Base-by-base conservation (phyloP, 2,888 invertebrate genomes). In the Malachius bipustulatus region DNA sequence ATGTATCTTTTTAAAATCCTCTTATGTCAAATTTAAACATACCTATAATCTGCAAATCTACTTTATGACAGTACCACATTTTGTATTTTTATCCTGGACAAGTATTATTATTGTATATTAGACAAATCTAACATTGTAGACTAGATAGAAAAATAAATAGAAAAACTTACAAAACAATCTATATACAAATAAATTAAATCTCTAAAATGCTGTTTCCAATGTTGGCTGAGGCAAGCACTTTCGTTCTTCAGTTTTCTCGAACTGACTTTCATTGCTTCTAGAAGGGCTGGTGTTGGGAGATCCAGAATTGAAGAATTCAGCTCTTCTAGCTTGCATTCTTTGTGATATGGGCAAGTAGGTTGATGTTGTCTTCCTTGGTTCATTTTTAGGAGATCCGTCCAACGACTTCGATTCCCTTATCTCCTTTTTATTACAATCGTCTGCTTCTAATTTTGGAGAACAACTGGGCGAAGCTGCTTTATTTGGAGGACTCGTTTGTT, bases 201-300 rank as follows among this genome's bases (percentile, higher is more conserved):
- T 30, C 31, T 57, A 62, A 53, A 76, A 74, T 40, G 75, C 73
- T 40, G 75, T 76, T 65, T 76, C 75, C 48, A 75, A 62, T 8
- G 75, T 70, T 29, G 68, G 66, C 10, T 71, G 70, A 28, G 69
- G 60, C 34, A 57, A 52, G 41, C 41, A 43, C 39, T 46, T 41
- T 38, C 35, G 46, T 37, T 45, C 44, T 48, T 46, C 35, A 27
- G 14, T 35, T 16, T 44, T 39, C 36, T 38, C 32, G 34, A 35
- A 40, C 33, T 46, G 46, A 39, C 39, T 43, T 14, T 36, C 35
- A 36, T 43, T 38, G n/a, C 6, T n/a, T 2, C 36, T 26, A 6
- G 33, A 29, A 30, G 40, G 37, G 9, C 33, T 40, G 11, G 27
- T 36, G 29, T 26, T 31, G 10, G 40, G 45, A 11, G 45, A 38